Conservation (phyloP, 2,888 invertebrate species). For the Amorpha juglandis region DNA sequence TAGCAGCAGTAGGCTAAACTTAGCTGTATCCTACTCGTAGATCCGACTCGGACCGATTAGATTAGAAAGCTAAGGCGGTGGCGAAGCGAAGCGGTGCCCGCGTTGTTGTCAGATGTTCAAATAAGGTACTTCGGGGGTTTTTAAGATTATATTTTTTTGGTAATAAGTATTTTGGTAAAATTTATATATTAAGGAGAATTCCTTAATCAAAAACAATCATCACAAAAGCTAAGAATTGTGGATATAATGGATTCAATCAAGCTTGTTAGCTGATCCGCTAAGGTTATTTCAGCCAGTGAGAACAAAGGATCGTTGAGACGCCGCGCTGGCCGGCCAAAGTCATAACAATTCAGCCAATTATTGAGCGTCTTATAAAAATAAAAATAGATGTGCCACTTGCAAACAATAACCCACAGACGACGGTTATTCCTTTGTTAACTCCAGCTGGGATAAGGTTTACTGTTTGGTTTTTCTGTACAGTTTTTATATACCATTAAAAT, state of each 20-base stretch:
- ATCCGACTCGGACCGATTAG: too few species aligned
- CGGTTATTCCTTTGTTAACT: constrained; percentile 15
- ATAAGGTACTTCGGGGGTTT: too few species aligned
- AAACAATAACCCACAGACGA: background rate
- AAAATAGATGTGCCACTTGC: constrained; percentile 22
- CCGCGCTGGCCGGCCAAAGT: constrained; percentile 23
- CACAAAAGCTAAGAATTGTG: constrained; percentile 2
- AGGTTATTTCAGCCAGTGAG: constrained; percentile 20
- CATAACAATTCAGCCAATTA: constrained; percentile 29
- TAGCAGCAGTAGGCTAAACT: too few species aligned
- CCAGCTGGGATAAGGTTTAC: background rate
- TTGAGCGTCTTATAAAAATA: constrained; percentile 14
- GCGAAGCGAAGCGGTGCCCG: too few species aligned
- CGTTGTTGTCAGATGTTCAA: too few species aligned
- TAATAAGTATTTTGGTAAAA: too few species aligned
- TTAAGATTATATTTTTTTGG: too few species aligned
- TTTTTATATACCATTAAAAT: too few species aligned
- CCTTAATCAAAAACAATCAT: constrained; percentile 28
- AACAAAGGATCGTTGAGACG: constrained; percentile 25
- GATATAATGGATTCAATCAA: constrained; percentile 15
- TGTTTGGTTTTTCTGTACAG: background rate
- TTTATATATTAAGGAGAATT: too few species aligned
- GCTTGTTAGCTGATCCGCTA: constrained; percentile 14
- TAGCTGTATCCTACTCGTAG: too few species aligned
- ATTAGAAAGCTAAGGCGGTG: too few species aligned